Evolutionary conservation across 2,797 vertebrate genomes (phyloP), one percentile per base, ranked within the genome.

Genomic region (Typhlichthys eigenmanni): DNA sequence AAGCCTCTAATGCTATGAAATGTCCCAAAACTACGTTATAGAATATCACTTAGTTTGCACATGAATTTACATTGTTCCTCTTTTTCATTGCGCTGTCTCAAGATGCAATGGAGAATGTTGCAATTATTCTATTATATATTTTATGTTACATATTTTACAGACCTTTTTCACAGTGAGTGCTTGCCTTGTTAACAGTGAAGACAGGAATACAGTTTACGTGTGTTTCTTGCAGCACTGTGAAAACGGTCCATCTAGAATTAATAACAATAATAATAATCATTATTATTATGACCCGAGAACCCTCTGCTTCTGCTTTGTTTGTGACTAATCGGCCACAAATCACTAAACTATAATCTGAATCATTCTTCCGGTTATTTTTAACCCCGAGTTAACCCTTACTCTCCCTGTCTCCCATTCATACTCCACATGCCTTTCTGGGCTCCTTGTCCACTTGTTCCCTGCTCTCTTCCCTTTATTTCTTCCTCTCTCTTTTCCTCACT

Each of bases 261-360:
- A 43, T 2, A 43, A 9, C 9, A 43, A 48, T 14, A 6, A 6
- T 48, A 48, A 48, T 52, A 19, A 52, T 52, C 0, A 14, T 52
- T 16, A n/a, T 38, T 9, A 43, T 43, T 9, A 80, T 72, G 68
- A 62, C 69, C 58, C 6, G 62, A 50, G 73, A 83, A 85, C 79
- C 59, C 46, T 4, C 62, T 29, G 81, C 82, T 87, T 85, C 70
- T 79, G 87, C 84, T 84, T 79, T 57, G 14, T 48, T 52, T 13
- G 75, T 76, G 12, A 12, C 7, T 52, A 43, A 72, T 71, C 70
- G 58, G 66, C 58, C 63, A 13, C 50, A 64, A 2, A 13, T 32
- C 13, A 56, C 10, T 1, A 64, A 12, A 52, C 34, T 29, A 59
- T 17, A 57, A 60, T 60, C 56, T 78, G 38, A 2, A 16, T 84